Conservation (phyloP, 2,888 invertebrate genomes). For the Boloria selene region DNA sequence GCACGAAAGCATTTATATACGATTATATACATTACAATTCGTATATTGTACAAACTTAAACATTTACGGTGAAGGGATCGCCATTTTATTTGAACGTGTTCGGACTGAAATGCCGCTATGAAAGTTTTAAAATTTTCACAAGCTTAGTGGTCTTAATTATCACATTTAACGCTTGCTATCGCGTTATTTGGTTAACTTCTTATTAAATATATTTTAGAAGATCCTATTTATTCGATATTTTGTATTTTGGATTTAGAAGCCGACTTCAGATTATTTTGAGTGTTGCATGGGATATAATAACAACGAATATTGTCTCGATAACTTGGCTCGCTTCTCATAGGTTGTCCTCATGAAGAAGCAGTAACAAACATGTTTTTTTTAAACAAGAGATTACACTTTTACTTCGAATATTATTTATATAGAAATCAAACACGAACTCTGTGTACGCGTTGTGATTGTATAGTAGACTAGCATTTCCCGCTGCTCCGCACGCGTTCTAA, state of each 20-base stretch:
- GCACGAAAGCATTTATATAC: not conserved
- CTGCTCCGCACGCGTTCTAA: too few relatives aligned
- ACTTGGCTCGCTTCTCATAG: too few relatives aligned
- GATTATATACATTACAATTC: not conserved
- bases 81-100: not conserved
- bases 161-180: conserved; percentile 16
- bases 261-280: not conserved
- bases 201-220: not conserved
- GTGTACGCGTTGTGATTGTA: too few relatives aligned
- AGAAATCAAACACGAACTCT: too few relatives aligned
- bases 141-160: conserved; percentile 13
- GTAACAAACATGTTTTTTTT: too few relatives aligned
- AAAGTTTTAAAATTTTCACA: conserved; percentile 11
- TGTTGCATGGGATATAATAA: too few relatives aligned
- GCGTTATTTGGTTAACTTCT: not conserved
- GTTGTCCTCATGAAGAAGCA: too few relatives aligned
- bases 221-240: not conserved
- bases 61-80: not conserved
- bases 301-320: too few relatives aligned
- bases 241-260: not conserved
- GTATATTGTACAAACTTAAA: not conserved
- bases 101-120: conserved; percentile 15
- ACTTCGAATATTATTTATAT: too few relatives aligned
- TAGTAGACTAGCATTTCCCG: too few relatives aligned
- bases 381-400: too few relatives aligned